phyloP scores from a whole-genome alignment of 2,888 invertebrate genomes.

The Mesoligia furuncula region DNA sequence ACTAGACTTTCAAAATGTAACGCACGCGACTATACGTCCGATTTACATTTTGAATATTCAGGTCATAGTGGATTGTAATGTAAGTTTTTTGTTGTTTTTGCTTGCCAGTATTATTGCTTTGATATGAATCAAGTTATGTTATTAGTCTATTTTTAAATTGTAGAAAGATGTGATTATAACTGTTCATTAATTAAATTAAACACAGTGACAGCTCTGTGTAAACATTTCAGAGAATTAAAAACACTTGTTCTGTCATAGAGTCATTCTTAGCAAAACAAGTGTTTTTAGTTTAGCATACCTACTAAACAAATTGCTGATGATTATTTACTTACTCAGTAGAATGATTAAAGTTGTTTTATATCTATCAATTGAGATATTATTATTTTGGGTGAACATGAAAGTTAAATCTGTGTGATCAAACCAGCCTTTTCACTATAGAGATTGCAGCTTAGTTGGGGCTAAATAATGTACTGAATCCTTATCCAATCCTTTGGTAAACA shows the following conservation, averaged over 20 bases:
- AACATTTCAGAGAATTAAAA: background rate
- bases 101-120: slow-evolving; percentile 28
- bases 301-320: background rate
- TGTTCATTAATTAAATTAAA: background rate
- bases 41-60: slow-evolving; percentile 66
- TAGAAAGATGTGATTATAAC: background rate
- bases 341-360: background rate
- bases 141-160: background rate
- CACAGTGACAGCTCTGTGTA: background rate
- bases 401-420: background rate
- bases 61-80: slow-evolving; percentile 59
- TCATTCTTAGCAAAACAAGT: no score
- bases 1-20: slow-evolving; percentile 68
- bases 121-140: background rate
- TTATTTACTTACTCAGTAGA: background rate
- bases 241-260: background rate
- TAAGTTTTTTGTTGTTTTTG: slow-evolving; percentile 28
- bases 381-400: background rate
- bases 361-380: background rate
- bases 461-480: background rate
- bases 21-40: slow-evolving; percentile 64
- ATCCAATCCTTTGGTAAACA: slow-evolving; percentile 4
- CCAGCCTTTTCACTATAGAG: no score
- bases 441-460: background rate
- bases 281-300: no score